Conservation (phyloP, 2,888 invertebrate genomes). For the Aphidoletes aphidimyza region DNA sequence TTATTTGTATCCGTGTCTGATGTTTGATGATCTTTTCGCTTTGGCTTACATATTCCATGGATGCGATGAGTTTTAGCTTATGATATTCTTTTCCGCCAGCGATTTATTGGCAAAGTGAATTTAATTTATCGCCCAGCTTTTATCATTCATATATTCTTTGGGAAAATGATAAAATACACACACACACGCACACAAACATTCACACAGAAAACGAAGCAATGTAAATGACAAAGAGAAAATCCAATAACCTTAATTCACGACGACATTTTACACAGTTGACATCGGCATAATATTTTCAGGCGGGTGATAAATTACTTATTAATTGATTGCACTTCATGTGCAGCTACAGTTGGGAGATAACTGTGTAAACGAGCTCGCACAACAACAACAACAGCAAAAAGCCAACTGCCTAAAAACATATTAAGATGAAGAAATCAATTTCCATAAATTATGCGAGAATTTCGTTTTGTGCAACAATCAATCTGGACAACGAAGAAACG, state of each 20-base stretch:
- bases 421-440: constrained; percentile 15
- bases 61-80: neutral
- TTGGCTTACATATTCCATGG: neutral
- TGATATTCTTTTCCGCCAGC: neutral
- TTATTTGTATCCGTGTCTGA: neutral
- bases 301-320: constrained; percentile 50
- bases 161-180: too few relatives aligned
- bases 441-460: constrained; percentile 32
- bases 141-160: neutral
- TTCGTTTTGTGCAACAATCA: neutral
- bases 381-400: neutral
- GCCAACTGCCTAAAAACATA: neutral
- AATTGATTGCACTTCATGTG: constrained; percentile 37
- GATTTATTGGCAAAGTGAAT: constrained; percentile 1
- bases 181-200: too few relatives aligned
- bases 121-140: constrained; percentile 1
- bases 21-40: neutral
- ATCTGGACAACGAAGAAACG: too few relatives aligned
- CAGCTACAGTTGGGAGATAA: neutral
- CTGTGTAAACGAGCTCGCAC: too few relatives aligned
- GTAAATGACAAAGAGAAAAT: neutral
- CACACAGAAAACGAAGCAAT: too few relatives aligned
- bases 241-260: constrained; percentile 48
- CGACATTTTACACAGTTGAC: constrained; percentile 32
- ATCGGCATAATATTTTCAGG: constrained; percentile 40